Base-by-base conservation (phyloP, 2,797 vertebrate species). In the Aulostomus chinensis region DNA sequence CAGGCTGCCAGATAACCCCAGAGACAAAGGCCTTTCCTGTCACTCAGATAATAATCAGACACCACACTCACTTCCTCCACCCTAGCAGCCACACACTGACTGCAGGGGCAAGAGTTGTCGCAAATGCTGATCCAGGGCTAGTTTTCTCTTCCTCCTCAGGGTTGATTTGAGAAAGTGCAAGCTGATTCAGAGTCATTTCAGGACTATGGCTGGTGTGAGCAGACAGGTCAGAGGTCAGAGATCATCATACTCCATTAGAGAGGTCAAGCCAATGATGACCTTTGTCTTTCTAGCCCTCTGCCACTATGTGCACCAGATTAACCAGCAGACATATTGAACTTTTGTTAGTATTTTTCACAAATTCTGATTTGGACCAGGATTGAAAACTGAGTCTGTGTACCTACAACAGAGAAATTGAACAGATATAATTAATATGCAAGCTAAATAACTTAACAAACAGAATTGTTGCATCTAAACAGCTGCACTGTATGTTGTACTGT, bases 11-110 rank as follows among this genome's bases (percentile, higher is more conserved):
- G 83, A 83, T 86, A 86, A 84, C 83, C 76, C 71, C 35, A 2
- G 25, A 75, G 32, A 86, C 78, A 85, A 86, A 84, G 58, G 80
- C 30, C 31, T 63, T 88, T 86, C 84, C 87, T 86, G 85, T 66
- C 78, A 59, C 68, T 57, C 60, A 80, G 80, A 86, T 86, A 85
- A 76, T 66, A 43, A 85, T 82, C 82, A 77, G 48, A 53, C 61
- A 48, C 43, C 38, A 36, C 42, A 13, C 39, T 78, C 73, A 69
- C 82, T 83, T 85, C 79, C 81, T 80, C 66, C 45, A 28, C 42
- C 7, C 58, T 32, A 38, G 48, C 52, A 62, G 58, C 35, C 31
- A 2, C 28, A 15, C 51, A 15, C 51, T 49, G 54, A 50, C 63
- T 63, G 60, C 60, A 53, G 52, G 24, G 24, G 26, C 37, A 46